Base-by-base conservation (phyloP, 2,113 vertebrate species). In the Parus major region DNA sequence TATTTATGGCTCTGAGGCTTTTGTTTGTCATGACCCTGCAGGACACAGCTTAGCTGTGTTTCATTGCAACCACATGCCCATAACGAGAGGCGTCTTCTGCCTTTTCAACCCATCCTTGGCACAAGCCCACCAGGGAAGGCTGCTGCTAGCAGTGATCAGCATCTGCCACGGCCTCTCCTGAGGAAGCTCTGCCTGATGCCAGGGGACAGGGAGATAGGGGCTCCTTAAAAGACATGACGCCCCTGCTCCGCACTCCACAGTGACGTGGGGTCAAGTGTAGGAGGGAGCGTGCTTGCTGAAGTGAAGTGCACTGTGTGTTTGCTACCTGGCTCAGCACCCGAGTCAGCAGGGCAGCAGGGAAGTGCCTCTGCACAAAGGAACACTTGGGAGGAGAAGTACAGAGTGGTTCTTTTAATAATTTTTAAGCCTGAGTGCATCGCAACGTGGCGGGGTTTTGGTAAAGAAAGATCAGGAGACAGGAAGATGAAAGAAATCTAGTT, bases 151-250 rank as follows among this genome's bases (percentile, higher is more conserved):
- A 78, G 65, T 2, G 4, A 13, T 70, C 12, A 4, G 27, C 13
- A 0, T 66, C 59, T 53, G 49, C 64, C 8, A 1, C 27, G 21
- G 42, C 59, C 41, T 69, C 21, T 76, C 41, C 64, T 27, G 59
- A 36, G 63, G 46, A 5, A 3, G 27, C 22, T 65, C 76, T 69
- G 39, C 25, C 64, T 6, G 1, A 7, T 75, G 69, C 41, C 13
- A 5, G 55, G 36, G 35, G 5, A 64, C 18, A 18, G 44, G 12
- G 33, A 69, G 35, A 11, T 15, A 27, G 53, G 42, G 7, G 7
- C 35, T 90, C 44, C 55, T 64, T 15, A 0, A 56, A 53, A 73
- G 46, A n/a, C 3, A 0, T 4, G 31, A 36, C 0, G 0, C 11
- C 25, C 27, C 49, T 53, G 19, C 16, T 72, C 18, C 21, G 2